phyloP scores from a whole-genome alignment of 2,113 vertebrate species.

The Antigone vipio region DNA sequence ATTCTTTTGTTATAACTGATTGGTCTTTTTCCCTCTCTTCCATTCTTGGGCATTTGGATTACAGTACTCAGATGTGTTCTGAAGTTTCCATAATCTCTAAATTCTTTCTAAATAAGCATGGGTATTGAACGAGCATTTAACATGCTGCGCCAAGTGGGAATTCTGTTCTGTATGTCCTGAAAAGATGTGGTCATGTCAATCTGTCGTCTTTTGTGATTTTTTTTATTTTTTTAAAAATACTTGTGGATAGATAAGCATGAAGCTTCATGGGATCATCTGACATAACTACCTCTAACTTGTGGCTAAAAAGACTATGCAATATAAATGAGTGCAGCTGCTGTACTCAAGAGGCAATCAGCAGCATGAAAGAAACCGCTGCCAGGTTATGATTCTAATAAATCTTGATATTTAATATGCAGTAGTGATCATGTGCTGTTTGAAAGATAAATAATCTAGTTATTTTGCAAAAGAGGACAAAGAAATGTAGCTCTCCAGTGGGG shows the following conservation, averaged over 20 bases:
- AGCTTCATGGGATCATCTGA: not conserved
- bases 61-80: not conserved
- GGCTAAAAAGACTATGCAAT: not conserved
- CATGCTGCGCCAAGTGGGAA: not conserved
- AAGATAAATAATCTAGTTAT: not conserved
- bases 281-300: not conserved
- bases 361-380: not conserved
- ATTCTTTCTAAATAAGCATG: not conserved
- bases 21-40: not conserved
- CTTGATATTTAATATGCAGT: not conserved
- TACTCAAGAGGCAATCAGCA: not conserved
- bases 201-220: not conserved
- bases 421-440: not conserved
- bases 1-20: not conserved
- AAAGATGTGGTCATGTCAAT: not conserved
- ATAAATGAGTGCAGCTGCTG: not conserved
- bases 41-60: not conserved
- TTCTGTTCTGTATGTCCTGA: not conserved
- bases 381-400: not conserved
- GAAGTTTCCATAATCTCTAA: not conserved
- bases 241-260: not conserved
- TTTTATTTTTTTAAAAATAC: not conserved
- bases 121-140: not conserved
- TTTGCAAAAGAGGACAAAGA: not conserved
- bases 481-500: not conserved